Percentiles rank a stretch among this genome's conserved stretches.
Evolutionary conservation across 2,113 vertebrate genomes (phyloP).

Genomic region (Aythya baeri): DNA sequence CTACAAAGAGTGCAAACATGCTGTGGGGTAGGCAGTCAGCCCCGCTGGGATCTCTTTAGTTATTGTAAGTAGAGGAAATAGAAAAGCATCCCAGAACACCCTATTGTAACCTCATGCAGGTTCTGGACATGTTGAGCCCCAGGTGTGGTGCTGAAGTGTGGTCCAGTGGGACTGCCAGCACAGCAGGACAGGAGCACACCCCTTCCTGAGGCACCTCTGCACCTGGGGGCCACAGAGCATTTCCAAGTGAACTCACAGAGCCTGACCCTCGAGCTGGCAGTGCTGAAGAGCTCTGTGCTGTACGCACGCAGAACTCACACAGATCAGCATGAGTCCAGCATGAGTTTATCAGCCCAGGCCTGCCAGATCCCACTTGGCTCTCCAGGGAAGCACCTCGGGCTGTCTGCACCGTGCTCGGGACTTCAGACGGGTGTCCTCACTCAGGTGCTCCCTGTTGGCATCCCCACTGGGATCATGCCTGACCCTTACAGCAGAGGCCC

Average conservation of each 20-base stretch:
- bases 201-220: background rate
- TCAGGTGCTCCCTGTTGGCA: too few relatives aligned
- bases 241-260: background rate
- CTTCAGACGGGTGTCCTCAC: too few relatives aligned
- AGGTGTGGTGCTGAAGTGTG: background rate
- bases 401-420: too few relatives aligned
- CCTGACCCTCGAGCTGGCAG: background rate
- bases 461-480: background rate
- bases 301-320: too few relatives aligned
- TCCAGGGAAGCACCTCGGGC: too few relatives aligned
- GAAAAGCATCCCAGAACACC: background rate
- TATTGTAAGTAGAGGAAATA: background rate
- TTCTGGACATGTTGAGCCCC: background rate
- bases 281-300: background rate
- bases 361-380: too few relatives aligned
- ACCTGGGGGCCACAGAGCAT: background rate
- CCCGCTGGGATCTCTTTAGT: rapidly evolving
- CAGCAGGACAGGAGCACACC: background rate
- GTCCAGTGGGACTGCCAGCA: background rate
- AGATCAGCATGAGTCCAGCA: too few relatives aligned
- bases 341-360: too few relatives aligned
- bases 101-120: background rate
- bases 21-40: background rate
- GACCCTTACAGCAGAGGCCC: background rate
- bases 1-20: rapidly evolving